phyloP scores from a whole-genome alignment of 2,888 invertebrate genomes.

The Metallyticus violacea region DNA sequence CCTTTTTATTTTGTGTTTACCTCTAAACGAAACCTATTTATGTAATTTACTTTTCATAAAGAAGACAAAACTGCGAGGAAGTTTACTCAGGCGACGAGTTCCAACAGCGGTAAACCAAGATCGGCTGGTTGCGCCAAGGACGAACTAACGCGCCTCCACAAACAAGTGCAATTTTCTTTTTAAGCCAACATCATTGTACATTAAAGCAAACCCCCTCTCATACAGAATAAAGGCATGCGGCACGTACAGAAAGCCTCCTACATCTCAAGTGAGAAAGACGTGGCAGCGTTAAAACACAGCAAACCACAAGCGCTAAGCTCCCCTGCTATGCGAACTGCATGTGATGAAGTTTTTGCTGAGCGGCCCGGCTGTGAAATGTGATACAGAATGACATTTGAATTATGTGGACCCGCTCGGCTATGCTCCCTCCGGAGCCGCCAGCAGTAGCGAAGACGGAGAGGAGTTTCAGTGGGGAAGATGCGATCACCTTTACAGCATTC shows the following conservation, averaged over 20 bases:
- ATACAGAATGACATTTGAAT: not conserved
- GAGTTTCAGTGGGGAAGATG: no score
- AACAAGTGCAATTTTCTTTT: not conserved
- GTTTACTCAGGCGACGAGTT: no score
- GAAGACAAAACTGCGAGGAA: no score
- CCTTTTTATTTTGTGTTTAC: no score
- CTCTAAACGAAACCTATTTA: no score
- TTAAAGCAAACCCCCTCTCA: not conserved
- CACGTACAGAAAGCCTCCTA: not conserved
- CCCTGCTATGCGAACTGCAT: no score
- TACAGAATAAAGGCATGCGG: not conserved
- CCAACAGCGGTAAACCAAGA: no score
- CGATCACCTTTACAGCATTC: no score
- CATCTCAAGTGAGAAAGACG: not conserved
- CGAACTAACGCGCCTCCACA: no score
- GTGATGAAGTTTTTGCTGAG: not conserved
- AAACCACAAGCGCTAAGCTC: not conserved
- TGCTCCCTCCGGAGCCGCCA: not conserved
- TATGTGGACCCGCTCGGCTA: not conserved
- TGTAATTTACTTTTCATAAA: no score
- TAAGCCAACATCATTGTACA: not conserved
- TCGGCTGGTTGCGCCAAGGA: no score
- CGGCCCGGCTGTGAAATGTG: not conserved
- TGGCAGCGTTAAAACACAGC: not conserved
- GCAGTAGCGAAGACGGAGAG: not conserved